Evolutionary conservation across 2,113 vertebrate genomes (phyloP).

Genomic region (Sialia sialis): DNA sequence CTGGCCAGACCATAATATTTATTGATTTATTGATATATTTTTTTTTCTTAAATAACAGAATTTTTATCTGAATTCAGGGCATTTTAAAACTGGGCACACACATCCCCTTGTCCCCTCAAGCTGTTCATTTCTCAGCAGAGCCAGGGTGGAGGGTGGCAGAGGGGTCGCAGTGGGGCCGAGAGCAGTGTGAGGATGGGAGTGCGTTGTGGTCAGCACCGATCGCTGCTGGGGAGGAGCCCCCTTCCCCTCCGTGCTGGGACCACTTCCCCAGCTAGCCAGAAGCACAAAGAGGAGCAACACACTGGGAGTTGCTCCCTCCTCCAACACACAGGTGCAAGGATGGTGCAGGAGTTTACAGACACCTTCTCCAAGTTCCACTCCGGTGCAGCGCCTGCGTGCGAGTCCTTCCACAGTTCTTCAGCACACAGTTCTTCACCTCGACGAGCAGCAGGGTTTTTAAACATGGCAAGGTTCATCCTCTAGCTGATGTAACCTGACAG

Average conservation of each 20-base stretch:
- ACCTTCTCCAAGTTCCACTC: not conserved
- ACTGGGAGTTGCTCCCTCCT: not conserved
- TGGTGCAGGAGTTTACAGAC: not conserved
- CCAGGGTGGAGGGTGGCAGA: not conserved
- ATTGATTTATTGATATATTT: not conserved
- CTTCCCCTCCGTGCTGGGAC: not conserved
- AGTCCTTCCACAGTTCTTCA: not conserved
- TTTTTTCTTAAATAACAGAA: slow-evolving; percentile 2
- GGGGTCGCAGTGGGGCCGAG: not conserved
- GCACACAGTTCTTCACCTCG: not conserved
- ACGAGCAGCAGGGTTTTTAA: slow-evolving; percentile 5
- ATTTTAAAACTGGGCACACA: slow-evolving; percentile 4
- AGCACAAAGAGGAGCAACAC: not conserved
- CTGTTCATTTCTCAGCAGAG: not conserved
- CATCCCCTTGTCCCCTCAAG: not conserved
- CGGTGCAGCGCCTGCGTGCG: accelerated
- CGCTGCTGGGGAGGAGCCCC: not conserved
- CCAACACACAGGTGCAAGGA: not conserved
- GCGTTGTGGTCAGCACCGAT: accelerated
- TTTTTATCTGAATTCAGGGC: slow-evolving; percentile 42
- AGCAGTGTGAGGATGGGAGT: accelerated
- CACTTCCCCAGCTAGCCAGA: not conserved
- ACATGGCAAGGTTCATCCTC: not conserved
- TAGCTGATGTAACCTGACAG: not conserved
- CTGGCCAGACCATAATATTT: slow-evolving; percentile 27